These are phyloP conservation scores for Kryphioiulus occultus DNA, from an alignment of 2,888 invertebrate species.

Conservation along the genomic window DNA sequence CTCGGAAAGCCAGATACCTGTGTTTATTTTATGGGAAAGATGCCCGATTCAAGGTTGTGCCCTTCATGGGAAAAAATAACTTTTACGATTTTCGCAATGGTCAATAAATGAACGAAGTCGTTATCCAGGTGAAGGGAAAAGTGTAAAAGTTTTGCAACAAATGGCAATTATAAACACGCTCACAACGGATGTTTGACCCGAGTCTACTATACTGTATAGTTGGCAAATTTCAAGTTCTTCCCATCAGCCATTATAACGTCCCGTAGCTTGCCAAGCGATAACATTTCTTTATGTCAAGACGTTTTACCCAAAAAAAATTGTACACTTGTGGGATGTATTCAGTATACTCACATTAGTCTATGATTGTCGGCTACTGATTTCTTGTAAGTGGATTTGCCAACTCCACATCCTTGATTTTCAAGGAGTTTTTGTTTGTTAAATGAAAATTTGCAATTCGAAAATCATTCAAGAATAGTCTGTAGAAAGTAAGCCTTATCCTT, in stretches of 20 bases:
- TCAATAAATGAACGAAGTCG: neutral
- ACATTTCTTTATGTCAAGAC: neutral
- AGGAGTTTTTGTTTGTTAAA: too few species aligned
- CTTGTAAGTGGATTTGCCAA: too few species aligned
- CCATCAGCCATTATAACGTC: neutral
- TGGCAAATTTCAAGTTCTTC: neutral
- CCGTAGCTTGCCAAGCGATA: neutral
- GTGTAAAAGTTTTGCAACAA: neutral
- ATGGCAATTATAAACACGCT: neutral
- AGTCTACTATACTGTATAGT: neutral
- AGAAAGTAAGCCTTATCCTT: too few species aligned
- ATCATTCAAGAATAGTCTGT: too few species aligned
- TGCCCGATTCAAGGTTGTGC: slow-evolving; percentile 3
- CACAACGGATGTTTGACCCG: neutral
- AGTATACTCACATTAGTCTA: too few species aligned
- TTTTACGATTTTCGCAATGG: neutral
- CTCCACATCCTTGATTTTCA: too few species aligned
- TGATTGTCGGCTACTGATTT: too few species aligned
- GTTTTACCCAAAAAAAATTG: neutral
- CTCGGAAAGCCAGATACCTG: neutral
- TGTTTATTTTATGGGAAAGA: slow-evolving; percentile 33
- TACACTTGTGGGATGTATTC: too few species aligned
- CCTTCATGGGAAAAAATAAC: slow-evolving; percentile 7
- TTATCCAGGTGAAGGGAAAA: slow-evolving; percentile 29
- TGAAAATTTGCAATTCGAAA: too few species aligned